Evolutionary conservation across 2,797 vertebrate species (phyloP).

Genomic region (Spinus pinus): DNA sequence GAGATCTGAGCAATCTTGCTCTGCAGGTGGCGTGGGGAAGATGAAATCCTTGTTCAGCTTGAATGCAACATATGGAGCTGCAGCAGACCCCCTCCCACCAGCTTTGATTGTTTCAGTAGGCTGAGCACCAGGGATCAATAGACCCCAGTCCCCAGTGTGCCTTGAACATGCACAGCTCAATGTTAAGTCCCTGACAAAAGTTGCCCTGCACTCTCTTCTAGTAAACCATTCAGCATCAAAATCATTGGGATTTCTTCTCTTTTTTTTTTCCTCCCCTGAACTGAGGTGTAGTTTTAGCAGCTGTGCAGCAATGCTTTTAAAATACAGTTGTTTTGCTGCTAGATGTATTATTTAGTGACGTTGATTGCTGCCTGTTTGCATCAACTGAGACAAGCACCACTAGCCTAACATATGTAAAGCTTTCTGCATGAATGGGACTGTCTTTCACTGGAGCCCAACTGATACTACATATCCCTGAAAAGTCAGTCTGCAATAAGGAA

Average conservation of each 20-base stretch:
- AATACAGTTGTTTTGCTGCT: neutral
- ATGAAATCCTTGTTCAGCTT: slow-evolving; percentile 1
- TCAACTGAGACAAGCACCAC: neutral
- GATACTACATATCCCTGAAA: neutral
- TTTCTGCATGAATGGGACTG: neutral
- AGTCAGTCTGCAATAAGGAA: neutral
- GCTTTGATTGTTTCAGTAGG: neutral
- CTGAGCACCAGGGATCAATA: slow-evolving; percentile 13
- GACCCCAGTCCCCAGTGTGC: neutral
- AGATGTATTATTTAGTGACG: neutral
- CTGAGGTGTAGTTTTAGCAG: neutral
- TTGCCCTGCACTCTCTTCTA: neutral
- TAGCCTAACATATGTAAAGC: neutral
- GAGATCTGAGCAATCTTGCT: slow-evolving; percentile 25
- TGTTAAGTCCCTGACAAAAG: neutral
- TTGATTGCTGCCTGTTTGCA: neutral
- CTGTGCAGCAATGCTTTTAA: neutral
- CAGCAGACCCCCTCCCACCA: neutral
- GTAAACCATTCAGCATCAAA: neutral
- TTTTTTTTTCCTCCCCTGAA: neutral
- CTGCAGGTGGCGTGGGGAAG: neutral
- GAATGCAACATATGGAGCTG: neutral
- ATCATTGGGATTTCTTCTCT: neutral
- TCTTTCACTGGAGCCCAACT: neutral
- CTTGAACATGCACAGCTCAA: neutral